Evolutionary conservation across 2,113 vertebrate genomes (phyloP), one percentile per base, ranked within the genome.

Genomic region (Ailuropoda melanoleuca): DNA sequence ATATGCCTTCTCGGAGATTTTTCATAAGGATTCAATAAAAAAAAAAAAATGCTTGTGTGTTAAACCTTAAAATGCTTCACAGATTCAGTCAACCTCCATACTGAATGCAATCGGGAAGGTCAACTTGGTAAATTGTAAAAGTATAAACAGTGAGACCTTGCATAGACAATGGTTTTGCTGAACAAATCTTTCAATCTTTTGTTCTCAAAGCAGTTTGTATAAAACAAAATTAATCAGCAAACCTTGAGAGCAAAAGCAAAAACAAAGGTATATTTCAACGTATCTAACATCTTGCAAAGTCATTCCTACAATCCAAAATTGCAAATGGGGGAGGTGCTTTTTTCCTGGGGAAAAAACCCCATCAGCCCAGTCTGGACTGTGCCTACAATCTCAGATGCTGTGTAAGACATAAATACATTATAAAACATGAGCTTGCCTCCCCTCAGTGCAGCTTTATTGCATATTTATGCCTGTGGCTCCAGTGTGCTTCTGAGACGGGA

Each of bases 401-500:
- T 64, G 8, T 24, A 56, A 95, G 55, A 95, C 70, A 93, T 50
- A 68, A 86, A 72, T 53, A 21, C 85, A 90, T 92, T 88, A 92
- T 92, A 88, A 97, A 97, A 77, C 88, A 89, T 50, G 66, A 78
- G 86, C 29, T 72, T 60, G n/a, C 48, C 56, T 90, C 72, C 88
- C 24, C 34, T 90, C 24, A 0, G 34, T 46, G 60, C 60, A 72
- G 72, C 66, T 97, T 89, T 90, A 87, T 48, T 93, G 55, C 62
- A 81, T 90, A 96, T 97, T 96, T 95, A 96, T 68, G 55, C 78
- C 78, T 18, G 8, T 75, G 56, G 86, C 78, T 96, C 31, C 37
- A 43, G 12, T 26, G 60, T 74, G 88, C 48, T 97, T 88, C 85
- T 92, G 89, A 97, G 74, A 60, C 88, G 74, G 77, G 90, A 96